Base-by-base conservation (phyloP, 1,140 invertebrate species). In the Gonioctena quinquepunctata region DNA sequence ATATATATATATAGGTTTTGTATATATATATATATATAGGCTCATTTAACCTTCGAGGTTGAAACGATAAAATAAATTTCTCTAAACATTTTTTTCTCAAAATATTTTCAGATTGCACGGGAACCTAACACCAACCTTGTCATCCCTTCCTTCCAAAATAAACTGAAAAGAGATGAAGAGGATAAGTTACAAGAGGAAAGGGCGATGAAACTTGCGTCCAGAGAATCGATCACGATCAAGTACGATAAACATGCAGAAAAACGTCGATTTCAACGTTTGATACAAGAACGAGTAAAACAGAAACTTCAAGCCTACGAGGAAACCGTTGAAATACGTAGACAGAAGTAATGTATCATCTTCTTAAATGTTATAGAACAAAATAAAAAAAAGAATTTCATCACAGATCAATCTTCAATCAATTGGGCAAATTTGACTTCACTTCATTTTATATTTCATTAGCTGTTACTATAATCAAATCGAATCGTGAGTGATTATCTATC, bases 251-350 rank as follows among this genome's bases (percentile, higher is more conserved):
- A 78, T 52, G 61, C 49, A 1, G 57, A 71, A 19, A 70, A 72
- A 68, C 73, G 66, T 42, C 26, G 42, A 16, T 54, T 75, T 18
- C 66, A 78, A 48, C 71, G 68, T 49, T 49, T 66, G 21, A 71
- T 80, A 26, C 50, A 69, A 28, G 66, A 76, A 21, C 68, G 66
- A 26, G 69, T 79, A 7, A 57, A 77, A 25, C 42, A 72, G 23
- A 78, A 77, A 66, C n/a, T 78, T 11, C 56, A 78, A 64, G 71
- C 67, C 18, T 79, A 81, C 49, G 79, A 80, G n/a, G 69, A 74
- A 54, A 57, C 59, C 19, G 54, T 83, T 4, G 79, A 83, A 61
- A 68, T 27, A 42, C 56, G 79, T 64, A 72, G 80, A 13, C 66
- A 76, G 48, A 81, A 70, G 79, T 81, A 73, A 73, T n/a, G n/a